phyloP scores from a whole-genome alignment of 2,113 vertebrate species.

The Nyctibius bracteatus region DNA sequence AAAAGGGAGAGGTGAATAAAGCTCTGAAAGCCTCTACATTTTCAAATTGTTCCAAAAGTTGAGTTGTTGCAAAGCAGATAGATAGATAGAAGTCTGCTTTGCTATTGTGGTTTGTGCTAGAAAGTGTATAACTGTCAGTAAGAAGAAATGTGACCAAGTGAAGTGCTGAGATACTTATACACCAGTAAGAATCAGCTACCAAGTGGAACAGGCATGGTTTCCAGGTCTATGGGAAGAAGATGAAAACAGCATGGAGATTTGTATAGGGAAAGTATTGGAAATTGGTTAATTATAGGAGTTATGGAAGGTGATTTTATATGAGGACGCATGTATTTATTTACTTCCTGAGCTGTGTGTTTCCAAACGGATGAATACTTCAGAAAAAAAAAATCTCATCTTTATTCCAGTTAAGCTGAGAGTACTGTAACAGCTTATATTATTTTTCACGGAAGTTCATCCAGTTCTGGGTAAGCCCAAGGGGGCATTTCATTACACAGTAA shows the following conservation, averaged over 20 bases:
- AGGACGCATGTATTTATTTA: not conserved
- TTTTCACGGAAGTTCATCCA: not conserved
- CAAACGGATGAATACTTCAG: not conserved
- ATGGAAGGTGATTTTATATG: not conserved
- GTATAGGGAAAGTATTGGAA: not conserved
- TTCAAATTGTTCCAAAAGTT: not conserved
- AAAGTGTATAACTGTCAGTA: not conserved
- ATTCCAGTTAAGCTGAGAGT: not conserved
- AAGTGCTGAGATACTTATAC: not conserved
- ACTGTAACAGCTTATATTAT: not conserved
- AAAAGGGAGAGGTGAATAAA: not conserved
- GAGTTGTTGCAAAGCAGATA: not conserved
- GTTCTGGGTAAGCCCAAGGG: not conserved
- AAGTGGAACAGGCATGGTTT: not conserved
- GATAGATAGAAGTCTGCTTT: not conserved
- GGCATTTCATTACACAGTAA: not conserved
- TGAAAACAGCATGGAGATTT: not conserved
- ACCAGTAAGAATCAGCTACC: not conserved
- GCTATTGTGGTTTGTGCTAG: not conserved
- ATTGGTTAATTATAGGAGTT: not conserved
- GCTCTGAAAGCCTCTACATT: not conserved
- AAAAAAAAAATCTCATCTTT: not conserved
- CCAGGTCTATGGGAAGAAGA: not conserved
- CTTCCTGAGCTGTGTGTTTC: not conserved
- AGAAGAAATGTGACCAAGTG: not conserved